Evolutionary conservation across 2,888 invertebrate species (phyloP).

Genomic region (Tetragonisca angustula): DNA sequence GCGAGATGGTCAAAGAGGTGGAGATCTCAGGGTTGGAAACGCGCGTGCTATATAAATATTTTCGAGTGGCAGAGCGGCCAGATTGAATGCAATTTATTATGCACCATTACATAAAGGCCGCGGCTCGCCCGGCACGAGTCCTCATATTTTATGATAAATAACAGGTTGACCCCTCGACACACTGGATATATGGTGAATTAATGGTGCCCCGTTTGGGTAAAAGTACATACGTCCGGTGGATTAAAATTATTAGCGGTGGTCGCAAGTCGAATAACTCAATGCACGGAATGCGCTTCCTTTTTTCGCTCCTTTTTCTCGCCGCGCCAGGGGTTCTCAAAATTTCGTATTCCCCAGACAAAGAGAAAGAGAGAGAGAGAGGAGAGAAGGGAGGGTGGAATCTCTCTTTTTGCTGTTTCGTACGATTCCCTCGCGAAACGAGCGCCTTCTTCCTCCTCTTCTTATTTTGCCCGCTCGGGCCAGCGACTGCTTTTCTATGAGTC

Average conservation of each 20-base stretch:
- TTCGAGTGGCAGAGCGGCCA: constrained; percentile 62
- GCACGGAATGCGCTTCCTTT: constrained; percentile 61
- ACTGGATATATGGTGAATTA: constrained; percentile 74
- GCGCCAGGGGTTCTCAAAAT: constrained; percentile 63
- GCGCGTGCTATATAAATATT: constrained; percentile 62
- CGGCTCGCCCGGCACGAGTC: constrained; percentile 71
- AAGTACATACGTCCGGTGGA: constrained; percentile 72
- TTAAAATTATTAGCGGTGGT: constrained; percentile 75
- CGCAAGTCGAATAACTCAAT: constrained; percentile 73
- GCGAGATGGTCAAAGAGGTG: constrained; percentile 20
- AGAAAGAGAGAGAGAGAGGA: too few relatives aligned
- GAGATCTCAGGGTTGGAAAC: constrained; percentile 49
- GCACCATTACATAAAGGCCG: constrained; percentile 73
- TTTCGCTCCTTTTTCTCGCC: constrained; percentile 43
- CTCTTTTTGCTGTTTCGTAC: not conserved
- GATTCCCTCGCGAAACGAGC: not conserved
- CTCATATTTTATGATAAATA: constrained; percentile 78
- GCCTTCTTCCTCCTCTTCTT: not conserved
- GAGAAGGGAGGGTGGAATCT: not conserved
- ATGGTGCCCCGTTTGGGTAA: constrained; percentile 74
- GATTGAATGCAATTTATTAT: constrained; percentile 76
- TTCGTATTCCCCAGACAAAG: not conserved
- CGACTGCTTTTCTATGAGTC: not conserved
- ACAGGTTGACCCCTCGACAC: constrained; percentile 76
- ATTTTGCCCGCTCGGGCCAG: not conserved